Conservation (phyloP, 2,888 invertebrate genomes). For the Dichetophora obliterata region DNA sequence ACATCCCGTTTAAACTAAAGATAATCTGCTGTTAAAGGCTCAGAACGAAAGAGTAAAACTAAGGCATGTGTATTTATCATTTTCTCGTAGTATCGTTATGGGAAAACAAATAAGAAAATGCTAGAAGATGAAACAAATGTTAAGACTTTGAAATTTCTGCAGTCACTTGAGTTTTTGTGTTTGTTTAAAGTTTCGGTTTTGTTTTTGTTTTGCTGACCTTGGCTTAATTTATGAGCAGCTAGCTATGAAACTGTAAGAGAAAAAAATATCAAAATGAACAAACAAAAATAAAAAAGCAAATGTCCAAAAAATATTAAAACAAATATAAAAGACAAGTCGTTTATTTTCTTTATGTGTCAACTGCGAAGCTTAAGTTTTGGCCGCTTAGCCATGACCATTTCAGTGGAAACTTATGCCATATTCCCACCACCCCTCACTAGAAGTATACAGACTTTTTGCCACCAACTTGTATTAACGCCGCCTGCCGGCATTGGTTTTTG, state of each 20-base stretch:
- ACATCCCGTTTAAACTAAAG: neutral
- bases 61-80: too few relatives aligned
- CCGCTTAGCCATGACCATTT: slow-evolving; percentile 8
- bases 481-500: neutral
- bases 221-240: too few relatives aligned
- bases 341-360: slow-evolving; percentile 50
- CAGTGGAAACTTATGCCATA: slow-evolving; percentile 25
- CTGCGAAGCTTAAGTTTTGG: slow-evolving; percentile 38
- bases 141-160: neutral
- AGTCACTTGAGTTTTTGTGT: neutral
- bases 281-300: neutral
- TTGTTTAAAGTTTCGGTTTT: neutral
- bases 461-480: neutral
- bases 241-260: too few relatives aligned
- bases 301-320: too few relatives aligned
- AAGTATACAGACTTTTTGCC: neutral
- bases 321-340: slow-evolving; percentile 32
- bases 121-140: slow-evolving; percentile 5
- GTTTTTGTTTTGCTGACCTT: too few relatives aligned
- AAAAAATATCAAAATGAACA: neutral
- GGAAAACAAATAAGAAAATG: neutral
- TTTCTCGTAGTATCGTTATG: neutral
- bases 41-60: too few relatives aligned
- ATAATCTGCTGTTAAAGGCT: too few relatives aligned
- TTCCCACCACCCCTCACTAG: too few relatives aligned